Percentiles rank a stretch among this genome's conserved stretches.
Evolutionary conservation across 2,113 vertebrate species (phyloP).

Genomic region (Hymenochirus boettgeri): DNA sequence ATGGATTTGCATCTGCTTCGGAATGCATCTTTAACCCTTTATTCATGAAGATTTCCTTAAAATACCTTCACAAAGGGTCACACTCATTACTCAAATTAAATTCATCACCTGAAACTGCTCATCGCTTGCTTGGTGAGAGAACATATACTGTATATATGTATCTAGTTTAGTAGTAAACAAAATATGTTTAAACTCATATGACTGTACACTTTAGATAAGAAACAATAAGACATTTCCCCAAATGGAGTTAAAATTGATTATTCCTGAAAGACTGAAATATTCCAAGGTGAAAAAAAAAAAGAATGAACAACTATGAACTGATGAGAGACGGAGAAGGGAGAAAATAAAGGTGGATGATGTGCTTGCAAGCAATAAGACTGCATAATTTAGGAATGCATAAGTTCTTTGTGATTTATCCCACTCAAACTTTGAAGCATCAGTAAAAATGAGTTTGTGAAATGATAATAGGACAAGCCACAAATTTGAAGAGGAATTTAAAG

Average conservation of each 20-base stretch:
- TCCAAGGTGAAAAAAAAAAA: conserved; percentile 37
- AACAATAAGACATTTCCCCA: conserved; percentile 20
- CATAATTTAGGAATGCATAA: conserved; percentile 25
- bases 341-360: conserved; percentile 48
- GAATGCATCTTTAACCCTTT: too few species aligned
- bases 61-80: too few species aligned
- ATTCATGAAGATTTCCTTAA: too few species aligned
- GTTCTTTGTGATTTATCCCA: conserved; percentile 52
- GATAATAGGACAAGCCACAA: background rate
- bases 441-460: conserved; percentile 35
- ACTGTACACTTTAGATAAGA: conserved; percentile 10
- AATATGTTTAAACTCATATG: background rate
- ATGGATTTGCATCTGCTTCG: too few species aligned
- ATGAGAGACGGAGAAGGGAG: conserved; percentile 42
- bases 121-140: too few species aligned
- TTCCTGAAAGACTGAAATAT: conserved; percentile 30
- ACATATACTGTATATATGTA: too few species aligned
- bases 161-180: too few species aligned
- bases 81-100: too few species aligned
- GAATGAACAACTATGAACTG: conserved; percentile 30
- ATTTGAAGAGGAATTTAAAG: background rate
- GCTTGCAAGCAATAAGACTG: conserved; percentile 42
- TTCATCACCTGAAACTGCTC: too few species aligned
- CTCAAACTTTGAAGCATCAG: conserved; percentile 51
- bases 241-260: background rate